Conservation (phyloP, 2,888 invertebrate species). For the Ichneumoninae sp. region DNA sequence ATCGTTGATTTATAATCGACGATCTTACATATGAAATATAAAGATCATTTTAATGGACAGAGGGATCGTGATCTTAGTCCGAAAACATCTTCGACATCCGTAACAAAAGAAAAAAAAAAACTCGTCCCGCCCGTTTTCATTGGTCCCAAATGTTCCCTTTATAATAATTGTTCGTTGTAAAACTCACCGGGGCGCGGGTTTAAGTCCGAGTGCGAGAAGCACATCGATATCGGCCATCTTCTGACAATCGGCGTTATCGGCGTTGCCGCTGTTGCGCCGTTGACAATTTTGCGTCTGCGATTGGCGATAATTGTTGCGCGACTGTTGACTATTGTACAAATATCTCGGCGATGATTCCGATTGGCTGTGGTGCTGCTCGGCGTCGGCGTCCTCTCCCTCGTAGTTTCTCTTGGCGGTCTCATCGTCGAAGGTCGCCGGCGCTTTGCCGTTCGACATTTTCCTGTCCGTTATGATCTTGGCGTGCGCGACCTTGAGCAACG, state of each 20-base stretch:
- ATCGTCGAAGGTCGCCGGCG: conserved; percentile 42
- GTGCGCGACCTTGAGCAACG: conserved; percentile 80
- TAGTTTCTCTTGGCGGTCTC: conserved; percentile 23
- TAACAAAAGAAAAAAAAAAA: not conserved
- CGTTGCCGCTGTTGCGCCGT: conserved; percentile 58
- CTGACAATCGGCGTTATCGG: conserved; percentile 72
- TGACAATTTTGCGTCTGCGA: conserved; percentile 67
- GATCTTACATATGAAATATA: too few relatives aligned
- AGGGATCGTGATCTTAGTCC: too few relatives aligned
- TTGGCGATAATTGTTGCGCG: conserved; percentile 7
- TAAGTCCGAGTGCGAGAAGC: conserved; percentile 86
- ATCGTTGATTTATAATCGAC: too few relatives aligned
- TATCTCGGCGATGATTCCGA: conserved; percentile 41
- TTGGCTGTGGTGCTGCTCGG: not conserved
- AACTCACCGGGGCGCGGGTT: conserved; percentile 84
- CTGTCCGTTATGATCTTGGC: conserved; percentile 71
- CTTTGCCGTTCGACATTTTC: conserved; percentile 56
- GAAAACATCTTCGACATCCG: too few relatives aligned
- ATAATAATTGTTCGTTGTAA: not conserved
- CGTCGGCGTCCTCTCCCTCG: conserved; percentile 24
- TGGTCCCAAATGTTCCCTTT: not conserved
- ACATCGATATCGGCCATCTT: conserved; percentile 84
- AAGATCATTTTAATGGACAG: too few relatives aligned
- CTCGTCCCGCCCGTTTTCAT: not conserved
- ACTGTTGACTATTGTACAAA: conserved; percentile 43